Base-by-base conservation (phyloP, 2,113 vertebrate species). In the Chlamydotis undulata region DNA sequence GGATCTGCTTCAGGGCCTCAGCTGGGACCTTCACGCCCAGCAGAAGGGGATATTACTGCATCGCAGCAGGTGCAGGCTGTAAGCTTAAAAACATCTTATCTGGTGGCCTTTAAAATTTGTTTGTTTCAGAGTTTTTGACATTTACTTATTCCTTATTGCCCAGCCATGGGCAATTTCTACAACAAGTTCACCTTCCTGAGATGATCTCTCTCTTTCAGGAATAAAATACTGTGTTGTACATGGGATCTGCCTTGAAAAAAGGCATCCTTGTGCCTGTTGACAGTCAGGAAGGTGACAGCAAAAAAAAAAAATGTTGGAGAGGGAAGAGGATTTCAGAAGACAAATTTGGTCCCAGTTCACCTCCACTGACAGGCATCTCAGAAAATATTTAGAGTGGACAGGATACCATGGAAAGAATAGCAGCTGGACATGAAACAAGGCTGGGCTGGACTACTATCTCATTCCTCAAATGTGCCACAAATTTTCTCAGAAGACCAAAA, bases 41-140 rank as follows among this genome's bases (percentile, higher is more conserved):
- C 89, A 96, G 92, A 96, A 96, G 47, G 57, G 63, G 68, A 45
- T 84, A 94, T 83, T 75, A 60, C 89, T 76, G 71, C 93, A 94
- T 35, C 9, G 21, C 89, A 92, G 95, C 91, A 97, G 89, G 84
- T 96, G 83, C 73, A 74, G 64, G 29, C 63, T 96, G 55, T n/a
- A 53, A 93, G 88, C 73, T 90, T 94, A 79, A 93, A 93, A 94
- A 82, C 83, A 70, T 41, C 56, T 87, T 80, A 90, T 96, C 86
- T 85, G 77, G 70, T 94, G 91, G 75, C 86, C 93, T 96, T 96
- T 96, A 83, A 80, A 76, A 90, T 69, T 22, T 91, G 55, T 87
- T 89, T 96, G 56, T 89, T 94, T 91, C 76, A 45, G 77, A 83
- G 57, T 93, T 94, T 94, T 61, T 95, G 94, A 93, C 89, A 91